A percentile compares a stretch with the other conserved stretches of the same genome.
These are phyloP conservation scores for Zygogramma bicolorata DNA, from an alignment of 2,888 invertebrate species.

Conservation along the genomic window DNA sequence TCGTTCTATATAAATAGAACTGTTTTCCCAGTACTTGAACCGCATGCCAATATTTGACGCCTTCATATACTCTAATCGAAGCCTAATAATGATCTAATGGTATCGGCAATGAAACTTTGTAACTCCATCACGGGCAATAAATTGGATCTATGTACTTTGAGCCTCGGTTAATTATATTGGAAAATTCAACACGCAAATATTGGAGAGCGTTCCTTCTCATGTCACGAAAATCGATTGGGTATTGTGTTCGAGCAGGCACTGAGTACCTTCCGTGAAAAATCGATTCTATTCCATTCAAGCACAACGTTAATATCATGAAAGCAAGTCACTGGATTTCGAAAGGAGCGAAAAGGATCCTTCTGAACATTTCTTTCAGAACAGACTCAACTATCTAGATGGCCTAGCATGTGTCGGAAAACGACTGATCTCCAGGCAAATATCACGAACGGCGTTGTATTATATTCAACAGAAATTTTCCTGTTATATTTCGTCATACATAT, in stretches of 20 bases:
- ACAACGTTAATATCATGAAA: neutral
- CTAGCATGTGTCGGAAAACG: no score
- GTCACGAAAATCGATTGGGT: conserved; percentile 11
- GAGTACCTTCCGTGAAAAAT: neutral
- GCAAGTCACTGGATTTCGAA: neutral
- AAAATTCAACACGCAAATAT: conserved; percentile 29
- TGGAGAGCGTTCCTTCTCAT: neutral
- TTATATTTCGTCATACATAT: no score
- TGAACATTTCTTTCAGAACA: no score
- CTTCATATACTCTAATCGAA: conserved; percentile 8
- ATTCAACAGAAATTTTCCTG: no score
- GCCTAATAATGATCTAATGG: conserved; percentile 34
- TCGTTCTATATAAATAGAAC: neutral
- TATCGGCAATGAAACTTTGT: conserved; percentile 29
- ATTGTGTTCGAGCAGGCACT: neutral
- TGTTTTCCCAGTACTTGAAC: neutral
- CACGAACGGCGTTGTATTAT: no score
- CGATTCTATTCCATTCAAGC: neutral
- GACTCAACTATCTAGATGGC: no score
- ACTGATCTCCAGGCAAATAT: no score
- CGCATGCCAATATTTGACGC: neutral
- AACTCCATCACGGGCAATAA: conserved; percentile 38
- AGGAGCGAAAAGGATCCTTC: neutral
- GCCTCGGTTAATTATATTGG: conserved; percentile 31
- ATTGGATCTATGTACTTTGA: conserved; percentile 35